Evolutionary conservation across 1,140 invertebrate species (phyloP), one percentile per base, ranked within the genome.

Genomic region (Gonioctena quinquepunctata): DNA sequence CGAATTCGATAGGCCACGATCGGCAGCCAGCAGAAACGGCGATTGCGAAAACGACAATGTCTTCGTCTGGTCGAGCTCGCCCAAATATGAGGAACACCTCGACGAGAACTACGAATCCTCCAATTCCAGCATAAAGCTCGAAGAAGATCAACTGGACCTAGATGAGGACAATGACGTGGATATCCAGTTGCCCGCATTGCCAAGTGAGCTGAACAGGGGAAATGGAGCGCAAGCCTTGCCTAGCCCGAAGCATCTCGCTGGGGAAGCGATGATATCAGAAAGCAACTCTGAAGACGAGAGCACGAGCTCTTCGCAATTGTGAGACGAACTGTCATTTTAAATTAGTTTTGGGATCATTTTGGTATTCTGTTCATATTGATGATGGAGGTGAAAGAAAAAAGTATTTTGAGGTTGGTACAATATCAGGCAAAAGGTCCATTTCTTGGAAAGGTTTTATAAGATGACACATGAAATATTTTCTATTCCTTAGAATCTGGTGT

Each of bases 221-320:
- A 76, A 75, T 28, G 62, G 68, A 13, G 21, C 72, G 18, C 49
- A 75, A n/a, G 52, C 69, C 11, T 50, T 83, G 48, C 82, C 82
- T 13, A 74, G 76, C 19, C 81, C 82, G 50, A 89, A 89, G 75
- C 88, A 90, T 74, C 87, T 89, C 3, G 89, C 88, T n/a, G 89
- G 88, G 3, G 89, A 90, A 77, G 87, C 89, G 22, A 82, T 82
- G 72, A 83, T 85, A 11, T 86, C 85, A 2, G 86, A 87, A 52
- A 84, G 86, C 56, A 87, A 87, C 66, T 87, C 86, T 0, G 86
- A 88, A 71, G 87, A 87, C 74, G 86, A 87, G 71, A 84, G 84
- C 71, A 87, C 79, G n/a, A 81, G 78, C 69, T 80, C 77, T 19
- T 83, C 81, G 11, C 80, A 81, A 65, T 79, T 82, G 68, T 82